Evolutionary conservation across 2,797 vertebrate species (phyloP).

Genomic region (Bufotes viridis): DNA sequence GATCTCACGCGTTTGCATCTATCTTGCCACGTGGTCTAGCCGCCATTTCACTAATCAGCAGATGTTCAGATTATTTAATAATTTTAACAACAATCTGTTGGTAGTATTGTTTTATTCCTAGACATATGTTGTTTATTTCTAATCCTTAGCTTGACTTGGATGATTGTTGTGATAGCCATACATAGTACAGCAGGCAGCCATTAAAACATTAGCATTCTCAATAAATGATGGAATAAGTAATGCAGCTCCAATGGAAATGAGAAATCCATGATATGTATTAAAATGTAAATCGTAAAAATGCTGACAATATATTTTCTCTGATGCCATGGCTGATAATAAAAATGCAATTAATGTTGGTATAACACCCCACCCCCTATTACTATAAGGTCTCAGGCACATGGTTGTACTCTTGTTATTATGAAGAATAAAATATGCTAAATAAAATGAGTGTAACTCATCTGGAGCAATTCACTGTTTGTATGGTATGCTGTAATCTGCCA

Average conservation of each 20-base stretch:
- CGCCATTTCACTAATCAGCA: slow-evolving; percentile 40
- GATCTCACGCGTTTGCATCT: slow-evolving; percentile 23
- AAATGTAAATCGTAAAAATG: background rate
- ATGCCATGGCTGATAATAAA: background rate
- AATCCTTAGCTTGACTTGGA: slow-evolving; percentile 14
- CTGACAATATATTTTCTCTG: background rate
- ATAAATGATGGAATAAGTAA: slow-evolving; percentile 5
- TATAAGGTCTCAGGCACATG: background rate
- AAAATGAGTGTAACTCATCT: background rate
- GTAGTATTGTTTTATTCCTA: slow-evolving; percentile 38
- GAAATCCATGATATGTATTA: background rate
- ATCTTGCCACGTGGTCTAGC: slow-evolving; percentile 19
- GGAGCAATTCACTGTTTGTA: too few species aligned
- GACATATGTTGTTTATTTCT: slow-evolving; percentile 55
- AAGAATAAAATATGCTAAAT: background rate
- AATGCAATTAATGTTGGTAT: background rate
- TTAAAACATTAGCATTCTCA: background rate
- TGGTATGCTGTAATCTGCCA: background rate
- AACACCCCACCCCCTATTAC: background rate
- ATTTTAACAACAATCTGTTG: slow-evolving; percentile 51
- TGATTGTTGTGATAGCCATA: slow-evolving; percentile 7
- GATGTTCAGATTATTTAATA: slow-evolving; percentile 57
- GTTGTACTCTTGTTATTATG: background rate
- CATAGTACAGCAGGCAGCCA: background rate
- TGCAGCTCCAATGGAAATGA: slow-evolving; percentile 1